Evolutionary conservation across 1,140 invertebrate species (phyloP).

Genomic region (Forficula auricularia): DNA sequence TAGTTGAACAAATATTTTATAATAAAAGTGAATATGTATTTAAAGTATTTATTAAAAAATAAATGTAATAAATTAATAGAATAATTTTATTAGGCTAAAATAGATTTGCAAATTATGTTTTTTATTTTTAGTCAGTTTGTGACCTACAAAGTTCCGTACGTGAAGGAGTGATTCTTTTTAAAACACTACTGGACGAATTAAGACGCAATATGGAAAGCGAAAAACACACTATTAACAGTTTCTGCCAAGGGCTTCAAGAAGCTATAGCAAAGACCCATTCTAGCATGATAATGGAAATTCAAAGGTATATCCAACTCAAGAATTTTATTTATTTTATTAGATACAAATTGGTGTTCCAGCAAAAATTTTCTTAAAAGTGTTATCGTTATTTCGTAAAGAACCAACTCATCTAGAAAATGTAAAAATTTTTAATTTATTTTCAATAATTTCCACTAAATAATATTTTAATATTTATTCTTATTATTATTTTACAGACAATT

Average conservation of each 20-base stretch:
- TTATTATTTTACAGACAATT: constrained; percentile 31
- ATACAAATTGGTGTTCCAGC: not conserved
- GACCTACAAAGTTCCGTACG: constrained; percentile 42
- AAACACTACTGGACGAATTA: constrained; percentile 44
- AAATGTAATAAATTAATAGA: too few species aligned
- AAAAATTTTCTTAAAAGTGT: too few species aligned
- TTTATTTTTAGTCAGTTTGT: constrained; percentile 29
- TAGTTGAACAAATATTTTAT: too few species aligned
- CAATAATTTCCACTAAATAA: too few species aligned
- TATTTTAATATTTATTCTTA: not conserved
- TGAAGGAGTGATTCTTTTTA: constrained; percentile 43
- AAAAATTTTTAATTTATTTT: too few species aligned
- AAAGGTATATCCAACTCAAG: constrained; percentile 30
- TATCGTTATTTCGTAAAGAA: too few species aligned
- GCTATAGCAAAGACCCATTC: constrained; percentile 44
- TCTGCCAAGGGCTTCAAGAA: constrained; percentile 47
- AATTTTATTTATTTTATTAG: not conserved
- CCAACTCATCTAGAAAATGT: too few species aligned
- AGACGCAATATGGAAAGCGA: constrained; percentile 44
- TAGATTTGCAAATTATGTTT: too few species aligned
- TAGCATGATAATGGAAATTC: constrained; percentile 40
- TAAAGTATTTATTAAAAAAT: too few species aligned
- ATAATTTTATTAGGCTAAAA: too few species aligned
- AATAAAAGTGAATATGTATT: too few species aligned
- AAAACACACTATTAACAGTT: constrained; percentile 42